phyloP scores from a whole-genome alignment of 2,113 vertebrate species.

The Sigmodon hispidus region DNA sequence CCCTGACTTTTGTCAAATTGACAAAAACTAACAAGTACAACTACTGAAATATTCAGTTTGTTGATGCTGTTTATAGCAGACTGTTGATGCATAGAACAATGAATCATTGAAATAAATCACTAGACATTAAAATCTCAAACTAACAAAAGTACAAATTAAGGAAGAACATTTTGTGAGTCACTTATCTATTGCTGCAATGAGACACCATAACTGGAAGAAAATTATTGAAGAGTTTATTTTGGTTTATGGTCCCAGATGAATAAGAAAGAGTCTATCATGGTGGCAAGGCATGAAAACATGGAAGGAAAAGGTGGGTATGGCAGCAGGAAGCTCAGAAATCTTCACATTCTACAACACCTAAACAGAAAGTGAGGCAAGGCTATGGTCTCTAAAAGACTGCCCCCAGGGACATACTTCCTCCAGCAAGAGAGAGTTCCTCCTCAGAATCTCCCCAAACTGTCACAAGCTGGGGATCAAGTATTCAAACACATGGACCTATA shows the following conservation, averaged over 20 bases:
- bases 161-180: constrained; percentile 19
- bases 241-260: background rate
- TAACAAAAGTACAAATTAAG: constrained; percentile 20
- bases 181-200: background rate
- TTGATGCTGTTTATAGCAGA: constrained; percentile 5
- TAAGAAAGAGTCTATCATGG: background rate
- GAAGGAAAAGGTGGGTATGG: too few relatives aligned
- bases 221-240: background rate
- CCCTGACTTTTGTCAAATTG: background rate
- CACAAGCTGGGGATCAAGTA: background rate
- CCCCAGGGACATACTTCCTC: background rate
- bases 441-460: background rate
- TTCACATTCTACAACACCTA: background rate
- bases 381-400: too few relatives aligned
- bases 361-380: background rate
- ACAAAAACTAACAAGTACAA: background rate
- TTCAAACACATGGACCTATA: background rate
- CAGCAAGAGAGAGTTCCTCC: background rate
- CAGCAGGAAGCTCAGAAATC: background rate
- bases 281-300: too few relatives aligned
- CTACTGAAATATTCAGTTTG: background rate
- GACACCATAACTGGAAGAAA: background rate
- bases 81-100: constrained; percentile 10
- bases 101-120: constrained; percentile 4
- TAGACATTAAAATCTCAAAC: background rate